Evolutionary conservation across 2,888 invertebrate genomes (phyloP).

Genomic region (Cremastobaeus sp.): DNA sequence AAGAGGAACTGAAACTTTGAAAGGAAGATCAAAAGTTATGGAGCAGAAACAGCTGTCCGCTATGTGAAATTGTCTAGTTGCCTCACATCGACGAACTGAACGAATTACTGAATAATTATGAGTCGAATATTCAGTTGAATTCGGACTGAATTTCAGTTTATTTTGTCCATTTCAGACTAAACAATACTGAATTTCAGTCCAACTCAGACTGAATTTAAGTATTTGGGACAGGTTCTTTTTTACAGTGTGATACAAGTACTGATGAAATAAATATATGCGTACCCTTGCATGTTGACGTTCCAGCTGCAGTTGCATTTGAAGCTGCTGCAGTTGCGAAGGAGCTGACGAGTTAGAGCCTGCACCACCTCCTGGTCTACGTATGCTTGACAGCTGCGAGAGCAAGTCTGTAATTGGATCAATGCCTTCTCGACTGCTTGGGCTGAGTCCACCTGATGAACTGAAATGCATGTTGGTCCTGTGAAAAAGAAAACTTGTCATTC

Average conservation of each 20-base stretch:
- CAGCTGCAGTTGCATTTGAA: slow-evolving; percentile 96
- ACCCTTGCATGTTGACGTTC: slow-evolving; percentile 91
- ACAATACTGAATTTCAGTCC: too few species aligned
- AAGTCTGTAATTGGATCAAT: slow-evolving; percentile 98
- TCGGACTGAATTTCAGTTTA: too few species aligned
- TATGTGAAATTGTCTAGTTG: too few species aligned
- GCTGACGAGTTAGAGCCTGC: slow-evolving; percentile 78
- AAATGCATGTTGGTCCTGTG: slow-evolving; percentile 93
- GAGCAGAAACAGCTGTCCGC: too few species aligned
- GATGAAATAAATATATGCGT: slow-evolving; percentile 58
- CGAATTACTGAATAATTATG: too few species aligned
- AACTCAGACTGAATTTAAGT: too few species aligned
- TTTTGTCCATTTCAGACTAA: too few species aligned
- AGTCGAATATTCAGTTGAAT: too few species aligned
- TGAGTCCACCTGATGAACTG: slow-evolving; percentile 91
- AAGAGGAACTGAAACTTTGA: too few species aligned
- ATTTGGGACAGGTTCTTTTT: too few species aligned
- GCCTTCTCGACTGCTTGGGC: slow-evolving; percentile 93
- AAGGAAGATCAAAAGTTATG: too few species aligned
- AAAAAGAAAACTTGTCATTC: slow-evolving; percentile 10
- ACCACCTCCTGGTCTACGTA: slow-evolving; percentile 84
- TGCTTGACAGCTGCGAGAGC: slow-evolving; percentile 95
- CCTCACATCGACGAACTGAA: too few species aligned
- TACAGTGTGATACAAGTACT: not conserved
- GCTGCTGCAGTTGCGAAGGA: slow-evolving; percentile 92